phyloP scores from a whole-genome alignment of 2,797 vertebrate genomes.

The Tangara arthus region DNA sequence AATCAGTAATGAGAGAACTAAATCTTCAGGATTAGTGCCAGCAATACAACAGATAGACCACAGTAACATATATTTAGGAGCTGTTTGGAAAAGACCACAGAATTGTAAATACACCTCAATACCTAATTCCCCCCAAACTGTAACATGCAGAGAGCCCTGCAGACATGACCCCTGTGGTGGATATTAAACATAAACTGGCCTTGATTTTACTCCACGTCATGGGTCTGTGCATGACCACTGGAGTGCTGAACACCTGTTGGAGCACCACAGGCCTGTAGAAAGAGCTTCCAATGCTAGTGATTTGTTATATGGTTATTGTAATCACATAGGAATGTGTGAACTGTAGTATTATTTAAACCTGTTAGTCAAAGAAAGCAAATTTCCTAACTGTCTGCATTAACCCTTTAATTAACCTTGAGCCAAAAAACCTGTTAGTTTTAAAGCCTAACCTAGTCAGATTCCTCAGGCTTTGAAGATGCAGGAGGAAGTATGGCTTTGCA shows the following conservation, averaged over 20 bases:
- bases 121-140: background rate
- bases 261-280: background rate
- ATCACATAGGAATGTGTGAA: background rate
- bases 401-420: background rate
- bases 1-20: background rate
- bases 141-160: rapidly evolving
- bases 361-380: background rate
- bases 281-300: background rate
- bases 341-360: background rate
- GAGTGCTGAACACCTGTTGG: background rate
- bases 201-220: background rate
- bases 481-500: background rate
- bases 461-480: background rate
- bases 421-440: background rate
- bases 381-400: background rate
- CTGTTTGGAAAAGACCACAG: background rate
- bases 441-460: background rate
- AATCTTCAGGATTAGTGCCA: background rate
- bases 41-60: background rate
- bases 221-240: background rate
- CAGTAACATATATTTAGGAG: background rate
- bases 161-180: background rate
- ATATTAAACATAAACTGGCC: background rate
- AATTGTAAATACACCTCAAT: background rate
- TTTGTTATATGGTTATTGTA: background rate